Percentiles rank a stretch among this genome's conserved stretches.
phyloP scores from a whole-genome alignment of 2,888 invertebrate genomes.

The Caenorhabditis sp. region DNA sequence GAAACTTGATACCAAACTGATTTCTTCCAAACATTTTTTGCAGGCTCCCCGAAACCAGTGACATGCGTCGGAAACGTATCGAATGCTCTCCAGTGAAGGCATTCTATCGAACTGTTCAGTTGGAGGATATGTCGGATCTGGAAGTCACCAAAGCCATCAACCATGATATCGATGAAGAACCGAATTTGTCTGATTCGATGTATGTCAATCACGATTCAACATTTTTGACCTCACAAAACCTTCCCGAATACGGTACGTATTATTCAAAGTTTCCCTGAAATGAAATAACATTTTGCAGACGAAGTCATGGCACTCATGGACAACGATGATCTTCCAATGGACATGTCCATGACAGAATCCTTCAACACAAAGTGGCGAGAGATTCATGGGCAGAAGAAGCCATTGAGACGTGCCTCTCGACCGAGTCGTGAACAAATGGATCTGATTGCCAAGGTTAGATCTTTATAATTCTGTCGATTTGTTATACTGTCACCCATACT shows the following conservation, averaged over 20 bases:
- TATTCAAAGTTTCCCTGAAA: neutral
- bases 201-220: constrained; percentile 72
- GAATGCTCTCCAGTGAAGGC: constrained; percentile 71
- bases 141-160: constrained; percentile 69
- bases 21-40: constrained; percentile 49
- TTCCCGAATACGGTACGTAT: constrained; percentile 71
- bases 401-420: constrained; percentile 46
- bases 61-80: constrained; percentile 63
- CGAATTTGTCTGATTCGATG: constrained; percentile 74
- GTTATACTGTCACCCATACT: constrained; percentile 22
- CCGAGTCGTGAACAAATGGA: constrained; percentile 67
- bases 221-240: constrained; percentile 42
- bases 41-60: constrained; percentile 55
- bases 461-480: constrained; percentile 28
- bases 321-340: constrained; percentile 55
- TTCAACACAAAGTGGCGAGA: constrained; percentile 77
- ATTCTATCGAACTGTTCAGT: constrained; percentile 72
- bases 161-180: constrained; percentile 63
- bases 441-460: constrained; percentile 67
- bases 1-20: constrained; percentile 56
- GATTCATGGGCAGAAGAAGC: constrained; percentile 66
- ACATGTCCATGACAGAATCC: constrained; percentile 64
- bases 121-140: constrained; percentile 71
- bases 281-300: constrained; percentile 64
- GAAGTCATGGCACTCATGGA: constrained; percentile 74